Evolutionary conservation across 2,888 invertebrate genomes (phyloP).

Genomic region (Copidosoma aretas): DNA sequence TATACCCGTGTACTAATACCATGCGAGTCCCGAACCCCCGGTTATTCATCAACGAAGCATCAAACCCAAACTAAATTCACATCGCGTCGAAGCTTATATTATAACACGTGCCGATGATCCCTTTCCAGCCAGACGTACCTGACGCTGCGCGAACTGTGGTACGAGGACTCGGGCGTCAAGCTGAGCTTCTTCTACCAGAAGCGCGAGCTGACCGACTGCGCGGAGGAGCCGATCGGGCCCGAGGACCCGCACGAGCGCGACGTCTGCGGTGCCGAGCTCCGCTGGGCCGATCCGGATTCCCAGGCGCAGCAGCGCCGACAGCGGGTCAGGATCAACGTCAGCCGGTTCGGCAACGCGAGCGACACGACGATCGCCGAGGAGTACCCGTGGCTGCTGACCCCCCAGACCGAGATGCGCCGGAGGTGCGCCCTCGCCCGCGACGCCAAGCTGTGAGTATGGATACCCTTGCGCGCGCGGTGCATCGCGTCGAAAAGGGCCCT

Average conservation of each 20-base stretch:
- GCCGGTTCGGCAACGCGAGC: conserved; percentile 33
- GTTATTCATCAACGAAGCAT: no score
- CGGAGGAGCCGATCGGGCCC: conserved; percentile 44
- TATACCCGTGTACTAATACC: no score
- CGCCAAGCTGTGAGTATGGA: conserved; percentile 18
- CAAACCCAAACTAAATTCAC: no score
- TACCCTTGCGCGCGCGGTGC: no score
- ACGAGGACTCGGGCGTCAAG: conserved; percentile 47
- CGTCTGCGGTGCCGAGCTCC: conserved; percentile 19
- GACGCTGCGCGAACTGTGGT: conserved; percentile 54
- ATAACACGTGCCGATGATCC: no score
- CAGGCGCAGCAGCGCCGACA: background rate
- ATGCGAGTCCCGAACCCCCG: no score
- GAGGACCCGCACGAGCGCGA: conserved; percentile 1
- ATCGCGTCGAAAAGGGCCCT: no score
- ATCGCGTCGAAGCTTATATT: no score
- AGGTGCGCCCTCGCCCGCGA: conserved; percentile 45
- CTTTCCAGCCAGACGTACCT: conserved; percentile 49
- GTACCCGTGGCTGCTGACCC: conserved; percentile 52
- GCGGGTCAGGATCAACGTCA: conserved; percentile 23
- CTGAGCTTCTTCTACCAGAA: conserved; percentile 56
- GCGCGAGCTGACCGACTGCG: conserved; percentile 51
- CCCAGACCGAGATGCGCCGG: conserved; percentile 46
- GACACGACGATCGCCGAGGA: conserved; percentile 32
- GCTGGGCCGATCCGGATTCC: background rate